phyloP scores from a whole-genome alignment of 2,888 invertebrate species.

The Eupeodes latifasciatus region DNA sequence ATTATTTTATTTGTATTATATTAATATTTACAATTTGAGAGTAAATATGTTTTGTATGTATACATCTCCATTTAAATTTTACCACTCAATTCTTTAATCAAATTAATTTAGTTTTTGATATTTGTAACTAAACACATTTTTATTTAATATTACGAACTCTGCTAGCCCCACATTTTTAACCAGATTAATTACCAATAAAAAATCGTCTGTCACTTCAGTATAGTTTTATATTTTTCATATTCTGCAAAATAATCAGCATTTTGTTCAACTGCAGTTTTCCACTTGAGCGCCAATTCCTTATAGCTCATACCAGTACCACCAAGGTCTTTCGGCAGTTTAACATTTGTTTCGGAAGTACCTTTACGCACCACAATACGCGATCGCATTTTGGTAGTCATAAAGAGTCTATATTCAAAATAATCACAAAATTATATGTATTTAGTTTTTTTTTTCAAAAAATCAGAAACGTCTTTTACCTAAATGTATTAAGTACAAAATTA shows the following conservation, averaged over 20 bases:
- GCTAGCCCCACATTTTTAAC: not conserved
- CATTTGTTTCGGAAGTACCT: conserved; percentile 79
- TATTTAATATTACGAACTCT: not conserved
- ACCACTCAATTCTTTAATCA: too few species aligned
- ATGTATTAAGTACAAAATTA: conserved; percentile 88
- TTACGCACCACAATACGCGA: conserved; percentile 81
- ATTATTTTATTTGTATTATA: too few species aligned
- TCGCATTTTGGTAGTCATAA: conserved; percentile 83
- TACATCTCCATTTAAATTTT: too few species aligned
- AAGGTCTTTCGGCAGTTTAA: conserved; percentile 81
- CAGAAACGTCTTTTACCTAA: conserved; percentile 85
- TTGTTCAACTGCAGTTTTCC: conserved; percentile 81
- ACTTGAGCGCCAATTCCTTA: conserved; percentile 80
- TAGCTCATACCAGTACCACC: conserved; percentile 82
- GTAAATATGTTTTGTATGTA: too few species aligned
- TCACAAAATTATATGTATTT: not conserved
- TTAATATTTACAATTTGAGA: too few species aligned
- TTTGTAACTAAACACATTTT: too few species aligned
- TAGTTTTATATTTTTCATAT: conserved; percentile 82
- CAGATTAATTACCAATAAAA: not conserved
- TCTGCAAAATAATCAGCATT: conserved; percentile 81
- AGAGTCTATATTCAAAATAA: conserved; percentile 78
- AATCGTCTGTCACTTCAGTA: conserved; percentile 55
- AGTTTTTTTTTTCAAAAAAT: not conserved
- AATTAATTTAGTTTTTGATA: too few species aligned